These are phyloP conservation scores for Microtus pennsylvanicus DNA, from an alignment of 2,113 vertebrate genomes.

Conservation along the genomic window DNA sequence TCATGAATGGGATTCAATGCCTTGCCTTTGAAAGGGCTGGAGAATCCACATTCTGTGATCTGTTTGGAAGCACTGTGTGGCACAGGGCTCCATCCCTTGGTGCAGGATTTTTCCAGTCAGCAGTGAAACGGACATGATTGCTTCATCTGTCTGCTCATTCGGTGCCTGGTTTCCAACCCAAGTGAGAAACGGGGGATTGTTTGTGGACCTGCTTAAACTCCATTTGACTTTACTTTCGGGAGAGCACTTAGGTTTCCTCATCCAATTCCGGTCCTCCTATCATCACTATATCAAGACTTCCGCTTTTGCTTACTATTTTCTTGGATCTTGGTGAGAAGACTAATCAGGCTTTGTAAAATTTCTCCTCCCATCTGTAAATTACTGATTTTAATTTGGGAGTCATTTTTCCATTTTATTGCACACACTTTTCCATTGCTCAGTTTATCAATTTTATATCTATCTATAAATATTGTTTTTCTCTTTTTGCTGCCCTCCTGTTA, in stretches of 20 bases:
- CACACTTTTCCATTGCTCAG: not conserved
- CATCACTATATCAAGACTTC: slow-evolving; percentile 16
- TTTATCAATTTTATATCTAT: not conserved
- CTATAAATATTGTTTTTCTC: not conserved
- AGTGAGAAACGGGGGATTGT: not conserved
- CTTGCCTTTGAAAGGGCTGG: not conserved
- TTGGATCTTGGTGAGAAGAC: not conserved
- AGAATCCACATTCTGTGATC: not conserved
- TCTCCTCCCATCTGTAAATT: not conserved
- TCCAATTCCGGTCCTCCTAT: not conserved
- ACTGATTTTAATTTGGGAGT: not conserved
- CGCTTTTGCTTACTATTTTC: not conserved
- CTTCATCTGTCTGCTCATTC: not conserved
- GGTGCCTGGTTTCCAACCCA: slow-evolving; percentile 15
- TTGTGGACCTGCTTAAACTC: not conserved
- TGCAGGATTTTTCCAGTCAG: not conserved
- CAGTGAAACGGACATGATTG: not conserved
- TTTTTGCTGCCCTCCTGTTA: not conserved
- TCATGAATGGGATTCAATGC: not conserved
- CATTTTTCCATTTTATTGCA: slow-evolving; percentile 9
- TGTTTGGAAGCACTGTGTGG: not conserved
- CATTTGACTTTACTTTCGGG: not conserved
- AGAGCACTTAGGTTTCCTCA: slow-evolving; percentile 13
- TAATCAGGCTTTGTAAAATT: slow-evolving; percentile 37
- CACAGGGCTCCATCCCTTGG: not conserved